Conservation (phyloP, 2,888 invertebrate genomes). For the Xylota sylvarum region DNA sequence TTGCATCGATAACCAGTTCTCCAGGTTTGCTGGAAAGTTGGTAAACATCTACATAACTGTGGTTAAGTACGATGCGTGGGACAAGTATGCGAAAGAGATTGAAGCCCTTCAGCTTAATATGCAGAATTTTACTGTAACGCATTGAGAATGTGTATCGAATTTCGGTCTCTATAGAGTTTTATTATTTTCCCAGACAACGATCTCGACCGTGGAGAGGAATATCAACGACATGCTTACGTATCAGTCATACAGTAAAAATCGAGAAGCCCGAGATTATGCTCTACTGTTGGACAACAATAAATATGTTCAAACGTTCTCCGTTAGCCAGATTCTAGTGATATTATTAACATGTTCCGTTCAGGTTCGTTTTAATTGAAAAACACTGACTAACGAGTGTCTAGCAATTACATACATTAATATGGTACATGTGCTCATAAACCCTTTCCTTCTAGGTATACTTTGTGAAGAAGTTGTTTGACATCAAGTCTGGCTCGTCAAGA, state of each 20-base stretch:
- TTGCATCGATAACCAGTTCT: constrained; percentile 97
- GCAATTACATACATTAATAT: background rate
- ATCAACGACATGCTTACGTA: constrained; percentile 94
- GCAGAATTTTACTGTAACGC: constrained; percentile 93
- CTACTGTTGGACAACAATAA: constrained; percentile 92
- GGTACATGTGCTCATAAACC: background rate
- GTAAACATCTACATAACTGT: constrained; percentile 96
- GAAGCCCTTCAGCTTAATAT: constrained; percentile 94
- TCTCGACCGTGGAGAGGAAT: constrained; percentile 92
- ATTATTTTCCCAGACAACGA: constrained; percentile 87
- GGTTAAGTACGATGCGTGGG: constrained; percentile 97
- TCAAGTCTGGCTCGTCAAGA: constrained; percentile 88
- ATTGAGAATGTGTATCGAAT: no score
- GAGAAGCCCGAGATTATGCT: constrained; percentile 93
- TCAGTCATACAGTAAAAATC: constrained; percentile 92
- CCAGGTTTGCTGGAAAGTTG: constrained; percentile 94
- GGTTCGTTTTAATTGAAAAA: constrained; percentile 83
- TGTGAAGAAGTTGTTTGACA: constrained; percentile 94
- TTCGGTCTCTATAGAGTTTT: background rate
- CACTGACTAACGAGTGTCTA: no score
- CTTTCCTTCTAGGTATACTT: constrained; percentile 91
- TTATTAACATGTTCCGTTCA: constrained; percentile 91
- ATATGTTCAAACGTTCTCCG: constrained; percentile 95
- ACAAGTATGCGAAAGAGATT: constrained; percentile 94
- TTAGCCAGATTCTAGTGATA: constrained; percentile 94